phyloP scores from a whole-genome alignment of 2,113 vertebrate species.

The Corythaixoides concolor region DNA sequence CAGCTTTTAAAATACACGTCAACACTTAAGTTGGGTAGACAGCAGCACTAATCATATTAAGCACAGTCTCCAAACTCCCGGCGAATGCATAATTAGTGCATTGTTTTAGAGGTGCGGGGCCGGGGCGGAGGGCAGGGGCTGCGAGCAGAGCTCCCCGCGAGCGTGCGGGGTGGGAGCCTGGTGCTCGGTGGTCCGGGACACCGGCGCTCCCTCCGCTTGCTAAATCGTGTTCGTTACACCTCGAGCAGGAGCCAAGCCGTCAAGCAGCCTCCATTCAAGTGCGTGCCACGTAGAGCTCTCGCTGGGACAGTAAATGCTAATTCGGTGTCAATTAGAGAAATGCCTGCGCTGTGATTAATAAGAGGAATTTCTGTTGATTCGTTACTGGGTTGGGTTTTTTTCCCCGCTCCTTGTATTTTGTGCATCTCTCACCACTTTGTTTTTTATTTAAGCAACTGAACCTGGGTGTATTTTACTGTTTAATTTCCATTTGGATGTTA shows the following conservation, averaged over 20 bases:
- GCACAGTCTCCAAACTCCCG: constrained; percentile 48
- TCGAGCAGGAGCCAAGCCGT: constrained; percentile 49
- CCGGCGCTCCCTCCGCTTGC: background rate
- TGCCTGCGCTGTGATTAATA: constrained; percentile 20
- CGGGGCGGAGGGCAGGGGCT: constrained; percentile 38
- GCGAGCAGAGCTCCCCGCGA: background rate
- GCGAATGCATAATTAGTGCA: constrained; percentile 66
- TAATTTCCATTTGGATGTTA: constrained; percentile 3
- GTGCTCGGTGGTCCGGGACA: background rate
- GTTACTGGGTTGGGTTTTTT: background rate
- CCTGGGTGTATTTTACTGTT: constrained; percentile 37
- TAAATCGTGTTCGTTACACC: constrained; percentile 73
- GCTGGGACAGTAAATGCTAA: constrained; percentile 65
- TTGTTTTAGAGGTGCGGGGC: constrained; percentile 65
- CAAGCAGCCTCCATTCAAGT: constrained; percentile 50
- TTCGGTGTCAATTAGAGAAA: constrained; percentile 66
- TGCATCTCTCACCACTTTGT: constrained; percentile 39
- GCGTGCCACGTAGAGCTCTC: constrained; percentile 29
- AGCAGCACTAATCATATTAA: constrained; percentile 79
- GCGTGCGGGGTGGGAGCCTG: background rate
- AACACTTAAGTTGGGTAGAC: constrained; percentile 63
- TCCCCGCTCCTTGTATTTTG: background rate
- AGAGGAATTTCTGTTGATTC: constrained; percentile 38
- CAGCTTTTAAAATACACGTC: constrained; percentile 36
- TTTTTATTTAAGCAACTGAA: constrained; percentile 63